Percentiles rank a stretch among this genome's conserved stretches.
These are phyloP conservation scores for Orientallactaga sibirica DNA, from an alignment of 2,797 vertebrate genomes.

Conservation along the genomic window DNA sequence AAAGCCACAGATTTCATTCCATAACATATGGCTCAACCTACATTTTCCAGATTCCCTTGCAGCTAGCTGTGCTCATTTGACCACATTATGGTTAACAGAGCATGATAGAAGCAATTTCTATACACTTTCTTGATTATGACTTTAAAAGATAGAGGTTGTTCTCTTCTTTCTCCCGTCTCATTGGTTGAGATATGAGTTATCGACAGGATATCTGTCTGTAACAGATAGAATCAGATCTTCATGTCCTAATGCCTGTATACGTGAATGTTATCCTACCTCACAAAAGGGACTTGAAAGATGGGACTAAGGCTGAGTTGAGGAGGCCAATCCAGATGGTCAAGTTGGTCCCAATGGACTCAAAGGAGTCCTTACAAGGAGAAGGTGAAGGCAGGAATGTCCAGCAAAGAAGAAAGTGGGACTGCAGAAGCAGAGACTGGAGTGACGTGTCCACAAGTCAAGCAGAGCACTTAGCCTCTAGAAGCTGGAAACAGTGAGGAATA, in stretches of 20 bases:
- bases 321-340: not conserved
- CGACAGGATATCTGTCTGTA: not conserved
- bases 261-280: not conserved
- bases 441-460: not conserved
- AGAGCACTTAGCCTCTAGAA: not conserved
- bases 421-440: not conserved
- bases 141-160: not conserved
- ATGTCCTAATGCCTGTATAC: not conserved
- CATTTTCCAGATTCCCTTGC: conserved; percentile 23
- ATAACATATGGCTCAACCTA: not conserved
- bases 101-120: not conserved
- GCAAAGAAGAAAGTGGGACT: conserved; percentile 29
- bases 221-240: not conserved
- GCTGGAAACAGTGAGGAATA: not conserved
- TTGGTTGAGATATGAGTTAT: not conserved
- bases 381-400: not conserved
- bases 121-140: not conserved
- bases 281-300: not conserved
- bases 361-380: not conserved
- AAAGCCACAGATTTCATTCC: not conserved
- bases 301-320: not conserved
- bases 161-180: not conserved
- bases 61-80: not conserved
- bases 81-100: not conserved
- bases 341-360: not conserved